Conservation (phyloP, 2,888 invertebrate genomes). For the Xylophagus ater region DNA sequence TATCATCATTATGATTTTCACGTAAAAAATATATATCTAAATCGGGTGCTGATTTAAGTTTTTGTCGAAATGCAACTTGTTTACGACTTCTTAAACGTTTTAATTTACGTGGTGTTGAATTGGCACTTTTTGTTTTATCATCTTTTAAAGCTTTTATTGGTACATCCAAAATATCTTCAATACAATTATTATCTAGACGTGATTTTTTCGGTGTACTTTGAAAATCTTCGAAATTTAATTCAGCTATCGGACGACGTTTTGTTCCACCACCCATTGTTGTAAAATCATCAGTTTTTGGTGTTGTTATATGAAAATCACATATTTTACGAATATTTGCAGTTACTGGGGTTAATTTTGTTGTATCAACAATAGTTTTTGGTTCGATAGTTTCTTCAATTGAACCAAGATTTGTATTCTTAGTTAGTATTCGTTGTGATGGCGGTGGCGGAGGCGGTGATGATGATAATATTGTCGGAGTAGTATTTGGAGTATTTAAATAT, state of each 20-base stretch:
- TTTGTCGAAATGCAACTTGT: conserved; percentile 6
- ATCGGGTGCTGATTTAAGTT: conserved; percentile 15
- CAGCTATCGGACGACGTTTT: conserved; percentile 8
- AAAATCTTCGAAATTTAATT: conserved; percentile 12
- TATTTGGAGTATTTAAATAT: conserved; percentile 6
- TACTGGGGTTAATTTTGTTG: conserved; percentile 15
- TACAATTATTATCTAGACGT: not conserved
- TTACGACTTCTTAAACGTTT: not conserved
- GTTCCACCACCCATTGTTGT: not conserved
- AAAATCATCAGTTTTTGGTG: conserved; percentile 13
- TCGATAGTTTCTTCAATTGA: conserved; percentile 1
- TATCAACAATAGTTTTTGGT: not conserved
- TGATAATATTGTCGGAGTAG: conserved; percentile 7
- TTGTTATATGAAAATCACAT: conserved; percentile 16
- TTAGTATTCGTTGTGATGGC: conserved; percentile 2
- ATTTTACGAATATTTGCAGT: conserved; percentile 16
- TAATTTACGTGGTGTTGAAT: conserved; percentile 6
- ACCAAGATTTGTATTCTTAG: not conserved
- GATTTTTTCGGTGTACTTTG: conserved; percentile 16
- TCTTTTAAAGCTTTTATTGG: no score
- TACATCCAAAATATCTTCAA: not conserved
- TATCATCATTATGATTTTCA: conserved; percentile 2
- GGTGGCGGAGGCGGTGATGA: conserved; percentile 2
- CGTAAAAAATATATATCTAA: conserved; percentile 8
- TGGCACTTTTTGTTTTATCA: not conserved